Evolutionary conservation across 2,113 vertebrate genomes (phyloP).

Genomic region (Sterrhoptilus dennistouni): DNA sequence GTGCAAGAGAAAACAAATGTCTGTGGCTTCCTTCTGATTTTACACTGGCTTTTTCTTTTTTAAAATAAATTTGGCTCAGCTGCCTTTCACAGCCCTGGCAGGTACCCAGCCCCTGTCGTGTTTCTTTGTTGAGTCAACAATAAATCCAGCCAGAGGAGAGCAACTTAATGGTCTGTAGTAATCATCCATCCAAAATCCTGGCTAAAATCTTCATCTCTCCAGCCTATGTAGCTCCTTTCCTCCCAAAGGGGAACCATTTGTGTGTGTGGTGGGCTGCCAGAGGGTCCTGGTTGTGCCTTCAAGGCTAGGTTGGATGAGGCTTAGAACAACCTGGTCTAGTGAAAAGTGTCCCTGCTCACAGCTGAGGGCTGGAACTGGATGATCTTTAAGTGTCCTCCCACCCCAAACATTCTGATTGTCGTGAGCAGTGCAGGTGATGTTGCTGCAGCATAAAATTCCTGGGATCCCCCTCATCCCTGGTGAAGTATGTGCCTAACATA

Average conservation of each 20-base stretch:
- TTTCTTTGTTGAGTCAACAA: conserved; percentile 24
- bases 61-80: neutral
- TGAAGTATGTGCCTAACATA: neutral
- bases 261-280: neutral
- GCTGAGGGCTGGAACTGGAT: rapidly evolving
- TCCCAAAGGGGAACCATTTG: neutral
- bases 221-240: neutral
- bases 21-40: neutral
- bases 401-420: neutral
- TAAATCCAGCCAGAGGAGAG: neutral
- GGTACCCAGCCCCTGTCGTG: neutral
- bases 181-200: neutral
- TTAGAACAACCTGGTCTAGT: neutral
- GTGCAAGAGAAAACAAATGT: neutral
- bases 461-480: neutral
- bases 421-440: neutral
- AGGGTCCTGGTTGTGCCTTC: neutral
- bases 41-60: neutral
- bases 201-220: neutral
- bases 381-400: neutral
- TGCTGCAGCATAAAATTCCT: neutral
- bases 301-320: neutral
- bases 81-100: neutral
- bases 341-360: neutral
- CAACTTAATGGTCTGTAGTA: neutral